Evolutionary conservation across 2,888 invertebrate species (phyloP), one percentile per base, ranked within the genome.

Genomic region (Antheraea yamamai): DNA sequence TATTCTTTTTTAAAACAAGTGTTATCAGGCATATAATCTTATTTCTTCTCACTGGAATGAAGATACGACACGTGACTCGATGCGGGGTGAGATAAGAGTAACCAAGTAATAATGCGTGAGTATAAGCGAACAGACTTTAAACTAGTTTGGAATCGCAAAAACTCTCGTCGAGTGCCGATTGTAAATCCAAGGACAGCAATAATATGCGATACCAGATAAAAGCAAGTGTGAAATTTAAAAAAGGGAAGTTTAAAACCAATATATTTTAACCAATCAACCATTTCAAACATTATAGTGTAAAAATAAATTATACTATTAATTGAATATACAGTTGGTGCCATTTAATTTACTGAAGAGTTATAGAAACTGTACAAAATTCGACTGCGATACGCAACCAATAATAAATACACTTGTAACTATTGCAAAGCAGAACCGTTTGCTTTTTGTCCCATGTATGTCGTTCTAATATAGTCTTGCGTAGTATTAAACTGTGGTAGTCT

Each of bases 111-210:
- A 39, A 70, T n/a, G 18, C 70, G 35, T 70, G 12, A 70, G 12
- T n/a, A 3, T 20, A 20, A 35, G 20, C 14, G 12, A 70, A 66
- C 14, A 12, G 20, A 10, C 39, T 70, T 39, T 0, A 70, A 70
- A 70, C 70, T 70, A 70, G 70, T 70, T 70, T 39, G 10, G 10
- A n/a, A 70, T n/a, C 70, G 70, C 39, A 70, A 39, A 68, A n/a
- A 70, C 39, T 39, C 70, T 39, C 2, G 39, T n/a, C 8, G 2
- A 39, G 26, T 16, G 64, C 64, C 30, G 16, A 66, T 66, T 70
- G 39, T 18, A 70, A 70, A 39, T 16, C 39, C 70, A 70, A 70
- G 39, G 70, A 20, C 39, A n/a, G 7, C 70, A n/a, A 70, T 70
- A 30, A 66, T 66, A 16, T 16, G 14, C 12, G 26, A 66, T 66